Evolutionary conservation across 2,113 vertebrate species (phyloP), one percentile per base, ranked within the genome.

Genomic region (Dicaeum eximium): DNA sequence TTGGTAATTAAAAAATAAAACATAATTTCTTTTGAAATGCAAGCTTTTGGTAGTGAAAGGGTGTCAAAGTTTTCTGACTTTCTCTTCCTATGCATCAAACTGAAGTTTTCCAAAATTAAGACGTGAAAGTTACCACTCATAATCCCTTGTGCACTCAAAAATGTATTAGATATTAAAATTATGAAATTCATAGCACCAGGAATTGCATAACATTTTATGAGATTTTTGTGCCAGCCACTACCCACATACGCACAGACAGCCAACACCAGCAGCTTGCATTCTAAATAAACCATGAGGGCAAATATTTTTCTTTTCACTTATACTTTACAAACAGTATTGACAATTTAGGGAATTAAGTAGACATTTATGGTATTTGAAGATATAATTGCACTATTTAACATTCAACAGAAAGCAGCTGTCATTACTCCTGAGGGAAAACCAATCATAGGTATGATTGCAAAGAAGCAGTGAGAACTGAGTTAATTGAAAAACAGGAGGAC

Each of bases 251-350:
- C 0, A 1, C 25, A 82, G 61, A 27, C 37, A 77, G 33, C 10
- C 6, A 10, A 82, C 42, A 57, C 10, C 19, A 88, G 21, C 61
- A 92, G 61, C 23, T 91, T 91, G 66, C n/a, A 42, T 81, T 93
- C 42, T 91, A 85, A 91, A 90, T 70, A 91, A 92, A 90, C 19
- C 47, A 86, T 44, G 44, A 73, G 17, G 33, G 25, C 35, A 96
- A 97, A 94, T 94, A 90, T 96, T 96, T 92, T 90, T 80, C 70
- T 91, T 91, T 96, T 80, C 82, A 83, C 38, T 95, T 95, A 91
- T 80, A 84, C 62, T 92, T 91, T 94, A 35, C 74, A 92, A 93
- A 92, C 42, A 79, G 35, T 86, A 92, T 86, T 92, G 90, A 80
- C 71, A 95, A 94, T 90, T 96, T 80, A 80, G 64, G 40, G 50